These are phyloP conservation scores for Lepidothrix coronata DNA, from an alignment of 2,113 vertebrate species.

Conservation along the genomic window DNA sequence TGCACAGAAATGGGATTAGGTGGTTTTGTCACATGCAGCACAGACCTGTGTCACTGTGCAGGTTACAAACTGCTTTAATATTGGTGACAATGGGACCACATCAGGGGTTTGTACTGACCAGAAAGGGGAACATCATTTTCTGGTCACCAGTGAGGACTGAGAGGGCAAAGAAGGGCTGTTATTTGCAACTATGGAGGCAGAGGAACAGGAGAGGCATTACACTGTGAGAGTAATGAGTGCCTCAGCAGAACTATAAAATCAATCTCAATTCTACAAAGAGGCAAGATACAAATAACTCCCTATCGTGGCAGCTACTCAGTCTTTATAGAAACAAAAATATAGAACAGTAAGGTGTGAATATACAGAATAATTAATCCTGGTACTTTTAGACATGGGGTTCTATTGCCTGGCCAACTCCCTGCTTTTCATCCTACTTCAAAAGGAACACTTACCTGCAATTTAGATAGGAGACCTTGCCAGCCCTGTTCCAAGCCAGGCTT, in stretches of 20 bases:
- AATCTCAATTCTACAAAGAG: background rate
- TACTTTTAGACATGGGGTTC: background rate
- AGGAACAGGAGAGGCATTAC: background rate
- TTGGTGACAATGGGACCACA: background rate
- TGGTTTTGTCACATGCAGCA: background rate
- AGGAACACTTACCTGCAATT: constrained; percentile 10
- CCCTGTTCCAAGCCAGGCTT: background rate
- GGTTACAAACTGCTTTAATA: background rate
- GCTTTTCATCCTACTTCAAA: background rate
- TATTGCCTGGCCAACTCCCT: background rate
- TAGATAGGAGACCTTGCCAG: background rate
- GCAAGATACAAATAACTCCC: background rate
- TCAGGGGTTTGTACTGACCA: background rate
- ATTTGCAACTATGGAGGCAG: background rate
- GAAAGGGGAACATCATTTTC: background rate
- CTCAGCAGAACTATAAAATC: background rate
- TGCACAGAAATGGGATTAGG: background rate
- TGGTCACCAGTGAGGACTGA: background rate
- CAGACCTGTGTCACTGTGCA: background rate
- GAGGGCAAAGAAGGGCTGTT: background rate
- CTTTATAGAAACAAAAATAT: background rate
- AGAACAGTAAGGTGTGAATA: background rate
- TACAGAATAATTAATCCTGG: background rate
- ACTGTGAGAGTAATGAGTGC: background rate
- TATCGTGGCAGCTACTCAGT: background rate